phyloP scores from a whole-genome alignment of 2,113 vertebrate species.

The Seriola rivoliana region DNA sequence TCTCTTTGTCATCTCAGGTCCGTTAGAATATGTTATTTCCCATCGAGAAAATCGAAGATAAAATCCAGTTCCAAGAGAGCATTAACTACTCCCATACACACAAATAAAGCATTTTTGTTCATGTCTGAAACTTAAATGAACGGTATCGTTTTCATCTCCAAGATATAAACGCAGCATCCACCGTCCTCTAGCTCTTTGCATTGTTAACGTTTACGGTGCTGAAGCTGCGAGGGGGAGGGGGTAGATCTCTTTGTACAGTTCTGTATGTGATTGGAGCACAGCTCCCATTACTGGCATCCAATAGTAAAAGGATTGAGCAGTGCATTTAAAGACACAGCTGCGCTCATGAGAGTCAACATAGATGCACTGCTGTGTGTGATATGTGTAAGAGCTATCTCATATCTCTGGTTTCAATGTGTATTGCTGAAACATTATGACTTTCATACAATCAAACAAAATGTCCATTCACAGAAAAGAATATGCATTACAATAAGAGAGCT shows the following conservation, averaged over 20 bases:
- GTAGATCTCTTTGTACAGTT: constrained; percentile 76
- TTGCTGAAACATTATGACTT: background rate
- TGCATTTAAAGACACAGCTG: constrained; percentile 29
- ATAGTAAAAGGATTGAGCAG: constrained; percentile 4
- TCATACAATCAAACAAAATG: background rate
- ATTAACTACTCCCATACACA: background rate
- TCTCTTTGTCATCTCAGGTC: constrained; percentile 66
- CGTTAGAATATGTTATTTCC: constrained; percentile 37
- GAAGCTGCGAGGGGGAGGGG: constrained; percentile 26
- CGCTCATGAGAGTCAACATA: fast-evolving
- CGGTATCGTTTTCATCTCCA: background rate
- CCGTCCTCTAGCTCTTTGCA: constrained; percentile 25
- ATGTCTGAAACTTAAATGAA: constrained; percentile 1
- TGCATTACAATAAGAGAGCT: background rate
- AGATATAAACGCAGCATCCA: background rate
- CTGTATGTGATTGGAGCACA: constrained; percentile 80
- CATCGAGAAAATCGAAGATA: constrained; percentile 42
- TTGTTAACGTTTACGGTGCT: constrained; percentile 20
- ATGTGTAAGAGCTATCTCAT: too few species aligned
- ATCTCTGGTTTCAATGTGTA: too few species aligned
- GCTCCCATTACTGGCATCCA: constrained; percentile 69
- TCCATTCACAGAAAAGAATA: background rate
- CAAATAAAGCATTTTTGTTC: background rate
- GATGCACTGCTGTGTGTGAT: background rate
- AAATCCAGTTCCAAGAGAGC: constrained; percentile 13